Percentiles rank a stretch among this genome's conserved stretches.
Conservation (phyloP, 2,888 invertebrate genomes). For the Brachyopa scutellaris region DNA sequence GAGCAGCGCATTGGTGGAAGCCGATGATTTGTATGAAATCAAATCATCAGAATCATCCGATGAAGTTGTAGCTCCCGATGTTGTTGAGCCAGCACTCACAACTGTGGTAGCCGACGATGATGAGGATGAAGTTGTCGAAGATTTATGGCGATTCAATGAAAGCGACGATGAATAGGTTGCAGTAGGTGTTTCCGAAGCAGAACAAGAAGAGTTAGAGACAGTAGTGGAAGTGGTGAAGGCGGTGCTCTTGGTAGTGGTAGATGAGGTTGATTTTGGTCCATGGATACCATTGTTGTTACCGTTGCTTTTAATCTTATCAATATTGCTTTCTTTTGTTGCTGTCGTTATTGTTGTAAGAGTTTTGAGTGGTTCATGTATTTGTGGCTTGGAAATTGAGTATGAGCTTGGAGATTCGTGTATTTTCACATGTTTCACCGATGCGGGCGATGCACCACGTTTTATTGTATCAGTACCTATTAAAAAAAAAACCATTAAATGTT, state of each 20-base stretch:
- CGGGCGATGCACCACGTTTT: constrained; percentile 81
- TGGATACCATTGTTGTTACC: constrained; percentile 75
- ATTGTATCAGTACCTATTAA: constrained; percentile 82
- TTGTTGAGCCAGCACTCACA: constrained; percentile 79
- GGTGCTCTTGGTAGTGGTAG: constrained; percentile 55
- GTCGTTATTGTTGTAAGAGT: constrained; percentile 61
- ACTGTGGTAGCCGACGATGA: constrained; percentile 80
- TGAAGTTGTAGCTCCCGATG: constrained; percentile 79
- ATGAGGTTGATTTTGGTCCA: constrained; percentile 76
- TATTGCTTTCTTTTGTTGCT: constrained; percentile 75
- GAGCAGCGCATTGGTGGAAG: constrained; percentile 79
- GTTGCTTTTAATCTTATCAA: constrained; percentile 78
- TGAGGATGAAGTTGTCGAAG: constrained; percentile 79
- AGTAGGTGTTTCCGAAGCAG: constrained; percentile 67
- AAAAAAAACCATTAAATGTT: too few relatives aligned
- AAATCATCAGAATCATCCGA: constrained; percentile 80
- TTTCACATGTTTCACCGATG: constrained; percentile 79
- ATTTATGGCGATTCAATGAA: constrained; percentile 78
- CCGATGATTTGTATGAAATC: constrained; percentile 80
- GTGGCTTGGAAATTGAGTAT: constrained; percentile 78
- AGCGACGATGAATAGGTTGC: constrained; percentile 74
- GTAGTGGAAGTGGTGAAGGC: constrained; percentile 48
- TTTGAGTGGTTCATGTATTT: constrained; percentile 75
- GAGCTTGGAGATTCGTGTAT: constrained; percentile 80
- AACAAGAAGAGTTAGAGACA: constrained; percentile 50